Conservation (phyloP, 30 jellyfish, hydroid and myxozoan species). For the Cassiopea xamachana region DNA sequence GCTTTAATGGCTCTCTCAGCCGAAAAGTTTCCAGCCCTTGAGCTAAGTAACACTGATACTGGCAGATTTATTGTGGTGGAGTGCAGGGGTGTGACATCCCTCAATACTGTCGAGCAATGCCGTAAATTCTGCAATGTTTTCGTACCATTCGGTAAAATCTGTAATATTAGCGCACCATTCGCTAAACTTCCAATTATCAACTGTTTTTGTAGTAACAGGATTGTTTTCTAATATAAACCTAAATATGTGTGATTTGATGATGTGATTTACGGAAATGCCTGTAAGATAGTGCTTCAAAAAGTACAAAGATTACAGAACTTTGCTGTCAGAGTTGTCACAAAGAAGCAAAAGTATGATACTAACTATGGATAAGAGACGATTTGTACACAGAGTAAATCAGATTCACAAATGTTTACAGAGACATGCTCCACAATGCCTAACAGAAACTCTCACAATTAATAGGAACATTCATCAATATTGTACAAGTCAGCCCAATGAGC, state of each 20-base stretch:
- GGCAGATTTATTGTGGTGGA: no score
- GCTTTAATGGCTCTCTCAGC: no score
- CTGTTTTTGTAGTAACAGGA: no score
- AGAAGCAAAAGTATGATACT: conserved; percentile 53
- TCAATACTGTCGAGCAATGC: no score
- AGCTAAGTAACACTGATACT: no score
- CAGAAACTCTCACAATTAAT: conserved; percentile 54
- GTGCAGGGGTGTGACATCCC: no score
- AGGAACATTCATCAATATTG: conserved; percentile 43
- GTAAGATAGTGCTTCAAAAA: conserved; percentile 58
- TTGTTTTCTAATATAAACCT: no score
- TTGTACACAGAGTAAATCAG: conserved; percentile 59
- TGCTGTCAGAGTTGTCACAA: conserved; percentile 68
- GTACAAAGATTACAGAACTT: neutral
- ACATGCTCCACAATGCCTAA: conserved; percentile 28
- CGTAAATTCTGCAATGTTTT: no score
- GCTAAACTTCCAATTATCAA: no score
- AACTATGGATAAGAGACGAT: conserved; percentile 53
- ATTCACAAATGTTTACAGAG: conserved; percentile 49
- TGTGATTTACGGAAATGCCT: conserved; percentile 55
- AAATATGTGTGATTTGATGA: neutral
- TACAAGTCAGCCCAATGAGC: conserved; percentile 60
- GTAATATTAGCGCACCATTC: no score
- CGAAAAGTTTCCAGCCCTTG: no score
- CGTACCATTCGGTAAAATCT: no score